These are phyloP conservation scores for Hystrix brachyura DNA, from an alignment of 2,113 vertebrate genomes.

Conservation along the genomic window DNA sequence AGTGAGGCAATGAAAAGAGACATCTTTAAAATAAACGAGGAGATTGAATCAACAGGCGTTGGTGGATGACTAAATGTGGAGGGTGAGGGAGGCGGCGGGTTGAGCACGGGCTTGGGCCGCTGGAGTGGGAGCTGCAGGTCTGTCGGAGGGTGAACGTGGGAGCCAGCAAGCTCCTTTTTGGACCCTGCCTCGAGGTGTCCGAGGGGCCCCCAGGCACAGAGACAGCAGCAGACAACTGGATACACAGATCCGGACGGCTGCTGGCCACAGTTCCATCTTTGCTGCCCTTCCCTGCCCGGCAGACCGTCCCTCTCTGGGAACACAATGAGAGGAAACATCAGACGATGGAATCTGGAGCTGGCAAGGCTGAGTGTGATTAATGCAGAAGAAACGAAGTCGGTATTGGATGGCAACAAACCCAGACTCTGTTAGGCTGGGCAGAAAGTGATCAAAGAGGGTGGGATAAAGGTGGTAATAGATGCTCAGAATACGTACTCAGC, in stretches of 20 bases:
- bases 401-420: slow-evolving; percentile 60
- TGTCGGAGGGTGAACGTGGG: neutral
- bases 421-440: slow-evolving; percentile 55
- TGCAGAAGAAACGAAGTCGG: slow-evolving; percentile 70
- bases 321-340: slow-evolving; percentile 72
- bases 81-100: neutral
- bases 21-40: neutral
- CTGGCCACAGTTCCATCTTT: neutral
- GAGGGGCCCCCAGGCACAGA: neutral
- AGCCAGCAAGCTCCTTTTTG: neutral
- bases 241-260: neutral
- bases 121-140: neutral
- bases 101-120: neutral
- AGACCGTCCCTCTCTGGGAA: slow-evolving; percentile 47
- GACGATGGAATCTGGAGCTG: slow-evolving; percentile 62
- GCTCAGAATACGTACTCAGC: neutral
- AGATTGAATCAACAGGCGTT: neutral
- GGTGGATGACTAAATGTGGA: neutral
- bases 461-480: slow-evolving; percentile 58
- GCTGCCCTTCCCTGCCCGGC: neutral
- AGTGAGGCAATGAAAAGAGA: neutral
- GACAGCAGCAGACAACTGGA: neutral
- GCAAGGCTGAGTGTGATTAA: slow-evolving; percentile 66
- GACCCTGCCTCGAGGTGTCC: neutral
- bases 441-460: slow-evolving; percentile 60